Percentiles rank a stretch among this genome's conserved stretches.
Conservation (phyloP, 1,140 invertebrate species). For the Tribolium castaneum region DNA sequence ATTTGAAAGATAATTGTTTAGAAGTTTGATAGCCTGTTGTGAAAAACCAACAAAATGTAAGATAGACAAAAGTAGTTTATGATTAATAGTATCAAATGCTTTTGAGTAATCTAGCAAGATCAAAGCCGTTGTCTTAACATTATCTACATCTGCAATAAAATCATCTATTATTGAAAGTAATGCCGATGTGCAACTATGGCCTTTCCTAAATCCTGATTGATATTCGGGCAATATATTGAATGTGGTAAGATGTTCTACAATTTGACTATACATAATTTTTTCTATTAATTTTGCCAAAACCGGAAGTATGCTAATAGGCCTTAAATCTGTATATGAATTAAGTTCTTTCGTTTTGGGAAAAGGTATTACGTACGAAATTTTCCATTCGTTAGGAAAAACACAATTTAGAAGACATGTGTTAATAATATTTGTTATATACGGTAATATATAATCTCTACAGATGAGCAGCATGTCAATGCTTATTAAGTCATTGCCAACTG, state of each 20-base stretch:
- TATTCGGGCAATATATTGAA: neutral
- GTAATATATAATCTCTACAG: neutral
- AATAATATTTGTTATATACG: neutral
- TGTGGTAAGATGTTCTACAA: neutral
- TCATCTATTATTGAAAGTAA: neutral
- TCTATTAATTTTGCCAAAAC: neutral
- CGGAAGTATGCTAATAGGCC: neutral
- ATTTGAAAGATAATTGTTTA: no score
- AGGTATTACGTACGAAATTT: neutral
- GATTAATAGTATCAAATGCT: no score
- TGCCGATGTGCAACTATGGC: neutral
- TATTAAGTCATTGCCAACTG: no score
- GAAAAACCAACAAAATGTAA: no score
- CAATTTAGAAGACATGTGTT: neutral
- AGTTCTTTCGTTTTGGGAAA: neutral
- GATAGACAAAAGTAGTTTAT: no score
- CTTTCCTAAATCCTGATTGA: neutral
- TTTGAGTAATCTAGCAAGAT: neutral
- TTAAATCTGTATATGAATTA: neutral
- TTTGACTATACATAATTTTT: neutral
- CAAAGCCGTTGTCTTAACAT: neutral
- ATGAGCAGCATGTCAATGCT: no score
- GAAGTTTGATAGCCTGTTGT: no score
- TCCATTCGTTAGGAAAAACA: neutral
- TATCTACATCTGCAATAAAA: neutral